phyloP scores from a whole-genome alignment of 2,113 vertebrate genomes.

The Todiramphus saurophagus region DNA sequence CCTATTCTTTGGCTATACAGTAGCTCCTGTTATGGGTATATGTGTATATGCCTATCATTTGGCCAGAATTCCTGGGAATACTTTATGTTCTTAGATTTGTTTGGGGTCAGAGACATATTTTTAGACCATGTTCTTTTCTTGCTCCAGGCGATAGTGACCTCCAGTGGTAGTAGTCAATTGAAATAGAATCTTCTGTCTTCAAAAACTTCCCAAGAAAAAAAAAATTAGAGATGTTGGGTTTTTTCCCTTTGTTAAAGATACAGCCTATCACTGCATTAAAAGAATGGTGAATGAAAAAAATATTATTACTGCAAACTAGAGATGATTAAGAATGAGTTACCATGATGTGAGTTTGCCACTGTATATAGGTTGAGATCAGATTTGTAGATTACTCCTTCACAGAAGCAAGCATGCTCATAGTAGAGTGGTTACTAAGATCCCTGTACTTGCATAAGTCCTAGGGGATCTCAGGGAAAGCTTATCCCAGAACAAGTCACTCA shows the following conservation, averaged over 20 bases:
- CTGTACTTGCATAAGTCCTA: neutral
- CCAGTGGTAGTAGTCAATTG: neutral
- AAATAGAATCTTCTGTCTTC: neutral
- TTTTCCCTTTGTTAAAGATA: neutral
- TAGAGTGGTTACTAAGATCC: neutral
- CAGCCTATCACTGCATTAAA: neutral
- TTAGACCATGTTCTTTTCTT: neutral
- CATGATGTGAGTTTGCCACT: too few relatives aligned
- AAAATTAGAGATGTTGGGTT: neutral
- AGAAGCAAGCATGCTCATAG: neutral
- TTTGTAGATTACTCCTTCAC: neutral
- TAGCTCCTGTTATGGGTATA: neutral
- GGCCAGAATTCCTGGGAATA: neutral
- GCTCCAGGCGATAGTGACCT: neutral
- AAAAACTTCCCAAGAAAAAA: neutral
- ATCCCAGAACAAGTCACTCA: neutral
- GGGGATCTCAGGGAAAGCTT: neutral
- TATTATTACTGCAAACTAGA: neutral
- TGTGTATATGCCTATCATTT: too few relatives aligned
- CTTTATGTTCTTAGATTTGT: neutral
- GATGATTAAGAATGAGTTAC: neutral
- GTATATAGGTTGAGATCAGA: too few relatives aligned
- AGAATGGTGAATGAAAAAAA: neutral
- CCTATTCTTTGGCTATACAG: neutral
- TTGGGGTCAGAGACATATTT: neutral